Percentiles rank a stretch among this genome's conserved stretches.
phyloP scores from a whole-genome alignment of 92 coral and sea anemone genomes.

The Blastomussa wellsi region DNA sequence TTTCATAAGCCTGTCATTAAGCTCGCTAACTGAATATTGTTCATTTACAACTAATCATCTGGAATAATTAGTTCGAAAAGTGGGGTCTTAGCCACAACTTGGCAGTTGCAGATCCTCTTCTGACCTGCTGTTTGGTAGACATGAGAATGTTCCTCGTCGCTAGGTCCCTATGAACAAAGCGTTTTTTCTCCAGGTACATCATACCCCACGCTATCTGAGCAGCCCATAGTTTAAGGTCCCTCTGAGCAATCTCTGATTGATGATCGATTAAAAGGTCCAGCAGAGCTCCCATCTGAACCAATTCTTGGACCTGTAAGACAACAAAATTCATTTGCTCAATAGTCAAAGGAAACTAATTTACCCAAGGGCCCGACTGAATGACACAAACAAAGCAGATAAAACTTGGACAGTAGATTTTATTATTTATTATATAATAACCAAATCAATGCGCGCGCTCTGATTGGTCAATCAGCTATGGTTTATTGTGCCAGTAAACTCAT shows the following conservation, averaged over 20 bases:
- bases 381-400: too few species aligned
- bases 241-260: constrained; percentile 76
- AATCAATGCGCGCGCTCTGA: too few species aligned
- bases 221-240: constrained; percentile 96
- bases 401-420: too few species aligned
- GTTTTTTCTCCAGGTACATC: constrained; percentile 98
- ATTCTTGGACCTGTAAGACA: constrained; percentile 82
- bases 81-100: neutral
- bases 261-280: constrained; percentile 84
- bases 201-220: constrained; percentile 99
- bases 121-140: constrained; percentile 90
- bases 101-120: neutral
- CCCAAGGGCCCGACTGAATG: too few species aligned
- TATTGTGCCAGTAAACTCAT: too few species aligned
- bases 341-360: neutral
- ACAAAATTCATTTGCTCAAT: neutral
- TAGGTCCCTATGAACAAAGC: constrained; percentile 97
- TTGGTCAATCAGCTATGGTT: too few species aligned
- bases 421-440: too few species aligned
- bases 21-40: too few species aligned
- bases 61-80: neutral
- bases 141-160: constrained; percentile 97
- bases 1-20: too few species aligned
- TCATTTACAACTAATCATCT: neutral
- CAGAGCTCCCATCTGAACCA: constrained; percentile 95